Evolutionary conservation across 1,140 invertebrate genomes (phyloP).

Genomic region (Hylaeus anthracinus): DNA sequence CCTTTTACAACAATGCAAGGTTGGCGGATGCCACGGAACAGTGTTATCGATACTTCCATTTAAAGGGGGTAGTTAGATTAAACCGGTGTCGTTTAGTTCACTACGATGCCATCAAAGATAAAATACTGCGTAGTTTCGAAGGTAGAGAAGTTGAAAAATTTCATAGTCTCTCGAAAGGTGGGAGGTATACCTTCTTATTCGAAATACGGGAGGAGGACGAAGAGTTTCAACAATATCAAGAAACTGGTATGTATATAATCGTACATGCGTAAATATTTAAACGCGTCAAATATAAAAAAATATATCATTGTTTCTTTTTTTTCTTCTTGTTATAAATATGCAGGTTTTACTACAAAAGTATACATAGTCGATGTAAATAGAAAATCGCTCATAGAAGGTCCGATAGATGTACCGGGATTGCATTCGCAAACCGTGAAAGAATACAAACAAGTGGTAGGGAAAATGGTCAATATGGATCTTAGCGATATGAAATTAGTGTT

Average conservation of each 20-base stretch:
- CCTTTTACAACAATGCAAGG: conserved; percentile 82
- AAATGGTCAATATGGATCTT: conserved; percentile 78
- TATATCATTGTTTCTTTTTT: not conserved
- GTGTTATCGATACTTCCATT: conserved; percentile 83
- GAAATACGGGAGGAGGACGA: conserved; percentile 86
- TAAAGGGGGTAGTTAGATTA: conserved; percentile 83
- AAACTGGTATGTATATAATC: conserved; percentile 73
- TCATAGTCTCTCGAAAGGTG: conserved; percentile 78
- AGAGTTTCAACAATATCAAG: conserved; percentile 85
- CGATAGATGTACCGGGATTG: conserved; percentile 83
- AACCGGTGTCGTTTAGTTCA: conserved; percentile 88
- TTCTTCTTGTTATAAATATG: conserved; percentile 4
- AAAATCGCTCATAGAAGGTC: conserved; percentile 83
- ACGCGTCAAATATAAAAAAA: not conserved
- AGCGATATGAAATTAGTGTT: conserved; percentile 81
- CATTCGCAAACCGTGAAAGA: conserved; percentile 83
- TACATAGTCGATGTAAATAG: conserved; percentile 84
- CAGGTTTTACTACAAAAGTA: conserved; percentile 84
- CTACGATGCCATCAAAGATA: conserved; percentile 86
- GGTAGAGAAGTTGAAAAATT: conserved; percentile 82
- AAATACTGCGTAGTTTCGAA: conserved; percentile 88
- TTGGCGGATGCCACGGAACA: conserved; percentile 82
- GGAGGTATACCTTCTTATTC: conserved; percentile 82
- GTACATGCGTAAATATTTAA: not conserved
- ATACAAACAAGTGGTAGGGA: conserved; percentile 83